Evolutionary conservation across 2,113 vertebrate species (phyloP), one percentile per base, ranked within the genome.

Genomic region (Bungarus multicinctus): DNA sequence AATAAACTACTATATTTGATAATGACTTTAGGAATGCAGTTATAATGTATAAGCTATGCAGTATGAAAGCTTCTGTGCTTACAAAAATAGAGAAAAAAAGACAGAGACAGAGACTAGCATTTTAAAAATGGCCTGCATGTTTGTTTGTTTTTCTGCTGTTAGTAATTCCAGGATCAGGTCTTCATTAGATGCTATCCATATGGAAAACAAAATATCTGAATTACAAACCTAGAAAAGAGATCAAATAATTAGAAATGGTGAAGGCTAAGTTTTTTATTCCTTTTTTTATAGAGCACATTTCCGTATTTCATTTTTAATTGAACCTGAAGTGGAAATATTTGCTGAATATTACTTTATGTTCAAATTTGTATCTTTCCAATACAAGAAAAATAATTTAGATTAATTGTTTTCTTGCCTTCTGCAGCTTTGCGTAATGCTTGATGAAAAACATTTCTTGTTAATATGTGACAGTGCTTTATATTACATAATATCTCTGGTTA

Each of bases 361-460:
- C 92, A 64, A 92, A 95, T 92, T 91, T 93, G 90, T 43, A 89
- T 10, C 58, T 87, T 90, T 85, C 55, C 81, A 45, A 95, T 95
- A 95, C 88, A 94, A 93, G 43, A 92, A 90, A 93, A 88, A 88
- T 89, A 45, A 2, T 85, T 95, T 88, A 39, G 50, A 7, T 95
- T 96, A 93, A 94, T 95, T 92, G 89, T 91, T 90, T 93, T 92
- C 94, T 14, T 95, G 74, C 94, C 45, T 95, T 93, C 92, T 91
- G 94, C 74, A 95, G 54, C 23, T 34, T 90, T 90, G 30, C 95
- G 57, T 92, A 94, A 64, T 91, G 81, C 52, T 54, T 92, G 90
- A 97, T 97, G 90, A 96, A 96, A 97, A 97, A 97, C 91, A 45
- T 94, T 97, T 95, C 95, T 96, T 22, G 87, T 97, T 97, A 95